Evolutionary conservation across 2,888 invertebrate genomes (phyloP).

Genomic region (Frankliniella intonsa): DNA sequence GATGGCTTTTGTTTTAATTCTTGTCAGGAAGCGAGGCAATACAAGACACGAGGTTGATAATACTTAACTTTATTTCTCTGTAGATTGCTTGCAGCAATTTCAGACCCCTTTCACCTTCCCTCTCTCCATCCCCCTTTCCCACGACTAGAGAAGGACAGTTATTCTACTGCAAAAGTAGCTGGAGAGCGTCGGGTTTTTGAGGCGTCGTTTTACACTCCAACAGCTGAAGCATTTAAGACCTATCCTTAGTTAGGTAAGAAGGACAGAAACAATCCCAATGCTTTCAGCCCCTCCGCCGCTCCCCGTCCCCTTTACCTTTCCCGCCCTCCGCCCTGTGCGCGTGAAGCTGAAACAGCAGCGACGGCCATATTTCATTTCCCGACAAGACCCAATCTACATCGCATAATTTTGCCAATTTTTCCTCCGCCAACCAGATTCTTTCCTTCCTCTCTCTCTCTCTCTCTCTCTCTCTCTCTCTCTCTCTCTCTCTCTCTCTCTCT

Average conservation of each 20-base stretch:
- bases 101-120: too few species aligned
- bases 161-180: too few species aligned
- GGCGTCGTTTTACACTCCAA: not conserved
- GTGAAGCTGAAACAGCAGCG: constrained; percentile 8
- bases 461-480: constrained; percentile 11
- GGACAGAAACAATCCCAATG: too few species aligned
- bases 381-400: constrained; percentile 24
- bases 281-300: not conserved
- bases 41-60: too few species aligned
- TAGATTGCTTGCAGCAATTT: too few species aligned
- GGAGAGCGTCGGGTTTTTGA: too few species aligned
- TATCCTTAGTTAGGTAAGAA: too few species aligned
- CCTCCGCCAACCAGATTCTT: not conserved
- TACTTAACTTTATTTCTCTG: too few species aligned
- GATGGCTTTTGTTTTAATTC: too few species aligned
- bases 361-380: constrained; percentile 13
- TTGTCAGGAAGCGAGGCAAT: too few species aligned
- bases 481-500: constrained; percentile 12
- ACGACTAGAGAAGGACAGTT: too few species aligned
- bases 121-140: too few species aligned
- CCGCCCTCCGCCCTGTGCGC: not conserved
- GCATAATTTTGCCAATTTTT: constrained; percentile 2
- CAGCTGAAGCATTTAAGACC: not conserved
- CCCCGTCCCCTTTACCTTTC: not conserved
- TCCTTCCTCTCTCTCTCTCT: not conserved